Evolutionary conservation across 2,797 vertebrate genomes (phyloP), one percentile per base, ranked within the genome.

Genomic region (Sphenodon punctatus): DNA sequence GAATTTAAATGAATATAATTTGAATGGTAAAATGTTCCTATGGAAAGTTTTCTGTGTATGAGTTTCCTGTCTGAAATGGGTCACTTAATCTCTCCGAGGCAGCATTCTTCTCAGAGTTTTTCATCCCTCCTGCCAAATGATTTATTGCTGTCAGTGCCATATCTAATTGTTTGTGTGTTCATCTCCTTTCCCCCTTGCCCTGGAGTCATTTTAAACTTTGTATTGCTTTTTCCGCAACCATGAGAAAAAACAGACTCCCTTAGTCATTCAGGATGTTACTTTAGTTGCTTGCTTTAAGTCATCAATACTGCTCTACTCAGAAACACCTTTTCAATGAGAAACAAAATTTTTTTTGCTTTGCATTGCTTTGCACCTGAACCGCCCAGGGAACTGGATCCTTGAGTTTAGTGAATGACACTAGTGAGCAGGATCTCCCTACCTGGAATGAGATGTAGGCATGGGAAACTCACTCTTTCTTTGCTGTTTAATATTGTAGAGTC

Each of bases 161-260:
- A 94, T 79, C 49, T 86, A 84, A 93, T 86, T 77, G 78, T 87
- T 90, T 58, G 67, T 84, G 79, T 77, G 61, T 84, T 89, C 79
- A 84, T 80, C 83, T 49, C n/a, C n/a, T n/a, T 55, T 74, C 43
- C 22, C 43, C 78, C 43, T 36, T 86, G 80, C 71, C 71, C 84
- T 89, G 79, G 56, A 92, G 88, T 72, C 86, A 77, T 84, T 87
- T 93, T 86, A 90, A n/a, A 93, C 90, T 94, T 87, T 89, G 92
- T 92, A 94, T 49, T 81, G 65, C 49, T 87, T 72, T 89, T 82
- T 75, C 61, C 83, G 88, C 80, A 89, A 77, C 56, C 85, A 67
- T 0, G 0, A 80, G 84, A 88, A 88, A n/a, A n/a, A 88, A 41
- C 63, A 73, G 59, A 60, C 64, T 88, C 80, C 81, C 83, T 68